phyloP scores from a whole-genome alignment of 2,888 invertebrate genomes.

The Julus scanicus region DNA sequence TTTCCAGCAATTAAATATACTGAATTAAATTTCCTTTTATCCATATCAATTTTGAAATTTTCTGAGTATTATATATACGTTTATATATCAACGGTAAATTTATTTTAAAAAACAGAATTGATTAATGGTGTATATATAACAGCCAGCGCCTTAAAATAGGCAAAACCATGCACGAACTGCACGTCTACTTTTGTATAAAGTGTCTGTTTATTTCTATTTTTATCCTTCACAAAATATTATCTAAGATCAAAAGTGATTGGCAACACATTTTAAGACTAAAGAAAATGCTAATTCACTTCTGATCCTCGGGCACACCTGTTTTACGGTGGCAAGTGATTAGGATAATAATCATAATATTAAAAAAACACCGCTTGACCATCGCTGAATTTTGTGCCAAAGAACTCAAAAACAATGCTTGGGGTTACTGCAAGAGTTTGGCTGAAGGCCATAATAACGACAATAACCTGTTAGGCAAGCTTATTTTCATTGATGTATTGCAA shows the following conservation, averaged over 20 bases:
- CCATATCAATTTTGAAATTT: no score
- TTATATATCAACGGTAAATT: no score
- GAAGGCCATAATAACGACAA: not conserved
- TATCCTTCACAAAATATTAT: not conserved
- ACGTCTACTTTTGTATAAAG: not conserved
- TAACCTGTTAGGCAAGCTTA: not conserved
- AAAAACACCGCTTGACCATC: slow-evolving; percentile 14
- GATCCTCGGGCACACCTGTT: not conserved
- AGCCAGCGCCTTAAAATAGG: not conserved
- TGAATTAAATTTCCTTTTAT: no score
- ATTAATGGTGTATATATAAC: not conserved
- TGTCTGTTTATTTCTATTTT: not conserved
- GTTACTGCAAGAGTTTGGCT: not conserved
- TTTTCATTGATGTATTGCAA: not conserved
- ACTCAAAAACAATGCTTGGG: not conserved
- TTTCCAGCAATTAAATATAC: no score
- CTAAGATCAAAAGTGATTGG: slow-evolving; percentile 20
- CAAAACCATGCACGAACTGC: not conserved
- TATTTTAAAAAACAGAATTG: no score
- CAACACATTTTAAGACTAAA: not conserved
- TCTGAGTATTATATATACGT: no score
- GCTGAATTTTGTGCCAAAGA: slow-evolving; percentile 15
- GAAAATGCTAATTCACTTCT: not conserved
- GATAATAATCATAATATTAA: not conserved
- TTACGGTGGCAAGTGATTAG: slow-evolving; percentile 14